These are phyloP conservation scores for Anoplius nigerrimus DNA, from an alignment of 2,888 invertebrate species.

Conservation along the genomic window DNA sequence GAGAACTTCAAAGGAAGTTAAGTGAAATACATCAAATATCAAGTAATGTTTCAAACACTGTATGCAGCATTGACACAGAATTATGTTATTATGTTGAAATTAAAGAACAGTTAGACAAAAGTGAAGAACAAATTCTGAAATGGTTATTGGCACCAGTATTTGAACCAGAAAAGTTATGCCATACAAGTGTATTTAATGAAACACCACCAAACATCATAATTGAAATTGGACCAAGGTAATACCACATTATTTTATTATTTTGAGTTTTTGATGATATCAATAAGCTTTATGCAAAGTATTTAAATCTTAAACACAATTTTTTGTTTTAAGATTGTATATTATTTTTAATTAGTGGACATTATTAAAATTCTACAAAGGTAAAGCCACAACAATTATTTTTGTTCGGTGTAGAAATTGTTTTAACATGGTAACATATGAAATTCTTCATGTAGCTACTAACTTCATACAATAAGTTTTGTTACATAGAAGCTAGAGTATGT, in stretches of 20 bases:
- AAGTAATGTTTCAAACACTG: conserved; percentile 67
- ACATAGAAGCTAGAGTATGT: too few species aligned
- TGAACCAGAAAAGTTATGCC: conserved; percentile 78
- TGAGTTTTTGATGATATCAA: conserved; percentile 2
- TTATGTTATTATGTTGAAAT: conserved; percentile 86
- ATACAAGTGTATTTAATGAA: conserved; percentile 76
- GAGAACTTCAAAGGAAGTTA: conserved; percentile 59
- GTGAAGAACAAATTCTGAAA: conserved; percentile 81
- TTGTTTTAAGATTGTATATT: too few species aligned
- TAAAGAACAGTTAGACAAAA: conserved; percentile 76
- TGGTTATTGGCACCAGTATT: conserved; percentile 89
- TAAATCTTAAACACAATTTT: conserved; percentile 5
- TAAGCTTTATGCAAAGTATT: conserved; percentile 15
- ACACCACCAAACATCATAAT: conserved; percentile 77
- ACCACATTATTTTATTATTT: neutral
- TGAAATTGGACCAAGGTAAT: conserved; percentile 92
- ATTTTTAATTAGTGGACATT: too few species aligned
- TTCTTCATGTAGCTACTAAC: too few species aligned
- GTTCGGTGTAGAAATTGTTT: too few species aligned
- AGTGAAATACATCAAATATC: conserved; percentile 52
- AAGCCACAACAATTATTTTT: too few species aligned
- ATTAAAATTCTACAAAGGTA: too few species aligned
- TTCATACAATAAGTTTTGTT: too few species aligned
- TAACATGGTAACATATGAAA: too few species aligned
- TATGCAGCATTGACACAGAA: conserved; percentile 81